Base-by-base conservation (phyloP, 2,113 vertebrate genomes). In the Phyllostomus discolor region DNA sequence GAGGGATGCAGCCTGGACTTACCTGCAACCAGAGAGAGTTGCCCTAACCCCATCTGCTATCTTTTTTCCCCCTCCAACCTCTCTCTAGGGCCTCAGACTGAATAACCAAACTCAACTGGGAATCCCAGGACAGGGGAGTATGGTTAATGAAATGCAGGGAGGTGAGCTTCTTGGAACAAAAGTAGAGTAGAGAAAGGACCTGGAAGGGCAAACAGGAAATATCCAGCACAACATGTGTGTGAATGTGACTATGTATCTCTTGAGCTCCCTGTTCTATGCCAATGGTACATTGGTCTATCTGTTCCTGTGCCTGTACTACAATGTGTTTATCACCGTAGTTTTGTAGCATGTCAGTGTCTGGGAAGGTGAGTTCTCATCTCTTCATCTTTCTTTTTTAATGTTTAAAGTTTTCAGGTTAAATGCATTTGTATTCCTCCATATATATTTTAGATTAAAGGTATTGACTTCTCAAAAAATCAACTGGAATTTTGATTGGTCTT, bases 401-500 rank as follows among this genome's bases (percentile, higher is more conserved):
- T n/a, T 90, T 86, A 64, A 67, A 75, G n/a, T n/a, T 78, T 85
- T 95, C 70, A 57, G 48, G 35, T 88, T 79, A 83, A 75, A 52
- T 72, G n/a, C 4, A 84, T 82, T 81, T 93, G 43, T 80, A 80
- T 54, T 84, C 50, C 4, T 94, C 26, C 2, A 16, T 31, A 20
- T 85, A 33, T 9, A 5, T 93, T 93, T 90, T 88, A 84, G 22
- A 76, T 24, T 62, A 76, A 94, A 52, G 54, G 50, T 69, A 62
- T 19, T 79, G 57, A 94, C 31, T 89, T 91, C 83, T 86, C 33
- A 64, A 76, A 76, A 93, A 76, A 50, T 80, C n/a, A 81, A 16
- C 79, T 91, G 50, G 43, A 93, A 76, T 85, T 95, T 88, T 81
- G 67, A 76, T 46, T 93, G 78, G 31, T 57, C 12, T 93, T 46